phyloP scores from a whole-genome alignment of 1,140 invertebrate species.

The Drosophila funebris region DNA sequence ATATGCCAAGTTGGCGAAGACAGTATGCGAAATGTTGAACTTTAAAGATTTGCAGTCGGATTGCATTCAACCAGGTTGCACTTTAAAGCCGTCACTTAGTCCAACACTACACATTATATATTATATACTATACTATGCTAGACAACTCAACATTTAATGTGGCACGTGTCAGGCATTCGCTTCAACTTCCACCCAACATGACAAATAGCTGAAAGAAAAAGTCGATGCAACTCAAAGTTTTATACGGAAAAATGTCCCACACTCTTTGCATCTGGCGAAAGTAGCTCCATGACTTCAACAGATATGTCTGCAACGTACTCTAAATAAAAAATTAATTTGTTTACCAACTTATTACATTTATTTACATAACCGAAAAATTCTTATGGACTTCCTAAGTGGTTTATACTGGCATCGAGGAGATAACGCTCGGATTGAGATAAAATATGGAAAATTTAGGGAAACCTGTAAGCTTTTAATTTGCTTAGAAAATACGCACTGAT shows the following conservation, averaged over 20 bases:
- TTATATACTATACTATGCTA: conserved; percentile 59
- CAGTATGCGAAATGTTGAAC: conserved; percentile 70
- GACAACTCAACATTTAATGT: conserved; percentile 75
- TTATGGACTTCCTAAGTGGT: too few relatives aligned
- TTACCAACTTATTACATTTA: too few relatives aligned
- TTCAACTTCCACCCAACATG: conserved; percentile 51
- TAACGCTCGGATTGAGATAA: too few relatives aligned
- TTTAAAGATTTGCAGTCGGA: conserved; percentile 69
- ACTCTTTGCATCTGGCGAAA: conserved; percentile 27
- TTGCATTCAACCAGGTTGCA: conserved; percentile 32
- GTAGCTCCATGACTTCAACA: conserved; percentile 21
- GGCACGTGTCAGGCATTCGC: conserved; percentile 75
- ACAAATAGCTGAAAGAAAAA: conserved; percentile 60
- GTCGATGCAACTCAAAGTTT: conserved; percentile 37
- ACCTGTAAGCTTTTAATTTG: too few relatives aligned
- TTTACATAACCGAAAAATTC: too few relatives aligned
- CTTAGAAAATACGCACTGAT: too few relatives aligned
- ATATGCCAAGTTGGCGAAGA: conserved; percentile 34
- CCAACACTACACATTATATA: conserved; percentile 23
- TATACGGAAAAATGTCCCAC: conserved; percentile 14
- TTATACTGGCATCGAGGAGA: too few relatives aligned
- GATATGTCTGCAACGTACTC: not conserved
- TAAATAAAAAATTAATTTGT: not conserved
- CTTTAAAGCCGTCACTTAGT: conserved; percentile 57
- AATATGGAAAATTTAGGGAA: too few relatives aligned